These are phyloP conservation scores for Strigamia maritima DNA, from an alignment of 2,888 invertebrate species.

Conservation along the genomic window DNA sequence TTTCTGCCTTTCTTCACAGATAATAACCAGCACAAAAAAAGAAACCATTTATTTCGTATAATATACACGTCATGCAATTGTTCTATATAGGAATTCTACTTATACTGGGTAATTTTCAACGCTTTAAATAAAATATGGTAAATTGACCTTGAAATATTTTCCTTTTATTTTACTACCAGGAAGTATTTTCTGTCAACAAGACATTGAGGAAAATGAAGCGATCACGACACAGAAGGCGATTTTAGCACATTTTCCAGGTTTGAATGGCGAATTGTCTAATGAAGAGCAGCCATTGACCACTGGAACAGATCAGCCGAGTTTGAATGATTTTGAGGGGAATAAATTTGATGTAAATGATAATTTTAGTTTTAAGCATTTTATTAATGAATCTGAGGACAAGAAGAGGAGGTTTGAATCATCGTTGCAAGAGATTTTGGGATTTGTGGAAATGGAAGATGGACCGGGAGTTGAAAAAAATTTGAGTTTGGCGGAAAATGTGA, in stretches of 20 bases:
- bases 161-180: background rate
- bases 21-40: background rate
- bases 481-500: background rate
- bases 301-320: too few relatives aligned
- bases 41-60: too few relatives aligned
- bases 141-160: constrained; percentile 2
- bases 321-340: background rate
- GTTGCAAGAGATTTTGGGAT: background rate
- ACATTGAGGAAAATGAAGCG: background rate
- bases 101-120: background rate
- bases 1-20: background rate
- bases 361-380: background rate
- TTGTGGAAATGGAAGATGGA: background rate
- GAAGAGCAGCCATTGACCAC: too few relatives aligned
- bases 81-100: background rate
- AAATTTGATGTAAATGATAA: background rate
- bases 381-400: background rate
- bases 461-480: background rate
- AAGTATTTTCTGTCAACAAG: background rate
- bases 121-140: too few relatives aligned
- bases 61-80: background rate
- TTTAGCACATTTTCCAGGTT: background rate
- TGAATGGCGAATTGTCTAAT: background rate
- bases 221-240: background rate
- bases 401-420: background rate